Conservation (phyloP, 2,888 invertebrate genomes). For the Drosophila acutilabella region DNA sequence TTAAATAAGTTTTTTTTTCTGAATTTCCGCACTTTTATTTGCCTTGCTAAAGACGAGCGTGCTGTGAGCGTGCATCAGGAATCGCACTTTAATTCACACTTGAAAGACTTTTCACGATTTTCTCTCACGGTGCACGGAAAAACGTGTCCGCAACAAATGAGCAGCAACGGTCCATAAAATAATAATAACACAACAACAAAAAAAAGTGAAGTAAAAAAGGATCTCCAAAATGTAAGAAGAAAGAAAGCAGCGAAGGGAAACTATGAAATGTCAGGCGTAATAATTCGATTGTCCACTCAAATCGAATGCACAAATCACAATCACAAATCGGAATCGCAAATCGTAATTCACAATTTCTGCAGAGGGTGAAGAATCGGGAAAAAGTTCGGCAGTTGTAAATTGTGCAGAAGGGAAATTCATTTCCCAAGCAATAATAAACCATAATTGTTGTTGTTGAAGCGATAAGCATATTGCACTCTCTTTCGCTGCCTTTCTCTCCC, state of each 20-base stretch:
- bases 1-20: conserved; percentile 28
- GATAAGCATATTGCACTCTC: conserved; percentile 68
- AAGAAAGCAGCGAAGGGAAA: conserved; percentile 15
- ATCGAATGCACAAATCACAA: conserved; percentile 75
- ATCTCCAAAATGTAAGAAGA: conserved; percentile 4
- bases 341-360: conserved; percentile 49
- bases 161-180: conserved; percentile 65
- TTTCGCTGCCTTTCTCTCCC: not conserved
- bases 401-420: conserved; percentile 48
- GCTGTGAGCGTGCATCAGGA: conserved; percentile 67
- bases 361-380: conserved; percentile 31
- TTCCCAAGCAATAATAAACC: conserved; percentile 77
- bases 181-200: conserved; percentile 49
- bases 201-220: conserved; percentile 34
- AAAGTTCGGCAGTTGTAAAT: conserved; percentile 14
- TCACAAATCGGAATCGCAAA: conserved; percentile 52
- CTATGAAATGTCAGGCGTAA: conserved; percentile 57
- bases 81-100: conserved; percentile 75
- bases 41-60: conserved; percentile 30
- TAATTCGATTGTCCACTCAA: conserved; percentile 79
- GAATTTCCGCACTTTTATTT: conserved; percentile 52
- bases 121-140: conserved; percentile 61
- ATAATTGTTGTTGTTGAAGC: conserved; percentile 70
- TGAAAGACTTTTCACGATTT: conserved; percentile 65
- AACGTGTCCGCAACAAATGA: conserved; percentile 80